phyloP scores from a whole-genome alignment of 2,113 vertebrate genomes.

The Hippocampus zosterae region DNA sequence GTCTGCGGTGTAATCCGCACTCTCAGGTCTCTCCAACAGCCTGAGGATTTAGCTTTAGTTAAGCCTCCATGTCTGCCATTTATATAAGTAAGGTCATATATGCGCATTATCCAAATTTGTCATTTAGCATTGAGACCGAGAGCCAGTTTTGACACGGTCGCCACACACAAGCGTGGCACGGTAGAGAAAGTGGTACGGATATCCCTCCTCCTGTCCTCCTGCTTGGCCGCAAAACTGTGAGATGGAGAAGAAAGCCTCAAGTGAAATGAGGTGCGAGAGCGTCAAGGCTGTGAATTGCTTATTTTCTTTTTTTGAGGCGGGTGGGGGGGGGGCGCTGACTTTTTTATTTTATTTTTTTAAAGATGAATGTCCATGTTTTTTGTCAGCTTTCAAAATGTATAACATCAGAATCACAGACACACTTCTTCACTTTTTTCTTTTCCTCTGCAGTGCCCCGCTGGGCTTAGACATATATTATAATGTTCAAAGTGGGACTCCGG shows the following conservation, averaged over 20 bases:
- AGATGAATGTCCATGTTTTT: conserved; percentile 65
- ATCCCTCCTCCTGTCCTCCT: conserved; percentile 52
- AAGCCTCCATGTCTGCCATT: conserved; percentile 70
- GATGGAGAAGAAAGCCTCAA: conserved; percentile 61
- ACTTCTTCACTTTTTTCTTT: conserved; percentile 10
- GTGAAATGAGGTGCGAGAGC: conserved; percentile 65
- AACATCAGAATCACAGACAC: conserved; percentile 54
- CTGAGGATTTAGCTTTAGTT: conserved; percentile 67
- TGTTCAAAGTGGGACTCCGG: not conserved
- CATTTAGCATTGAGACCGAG: conserved; percentile 68
- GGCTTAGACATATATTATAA: conserved; percentile 49
- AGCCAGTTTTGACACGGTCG: conserved; percentile 65
- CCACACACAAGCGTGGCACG: conserved; percentile 54
- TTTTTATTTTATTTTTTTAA: conserved; percentile 45
- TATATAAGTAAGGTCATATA: conserved; percentile 61
- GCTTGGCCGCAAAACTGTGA: conserved; percentile 55
- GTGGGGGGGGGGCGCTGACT: conserved; percentile 41
- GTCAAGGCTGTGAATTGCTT: conserved; percentile 59
- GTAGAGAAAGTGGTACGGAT: conserved; percentile 54
- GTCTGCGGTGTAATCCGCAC: conserved; percentile 69
- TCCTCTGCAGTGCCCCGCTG: conserved; percentile 69
- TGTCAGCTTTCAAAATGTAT: conserved; percentile 73
- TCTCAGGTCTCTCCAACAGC: conserved; percentile 66
- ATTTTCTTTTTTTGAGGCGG: conserved; percentile 29
- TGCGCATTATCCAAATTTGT: conserved; percentile 74